Evolutionary conservation across 2,113 vertebrate species (phyloP), one percentile per base, ranked within the genome.

Genomic region (Chamaea fasciata): DNA sequence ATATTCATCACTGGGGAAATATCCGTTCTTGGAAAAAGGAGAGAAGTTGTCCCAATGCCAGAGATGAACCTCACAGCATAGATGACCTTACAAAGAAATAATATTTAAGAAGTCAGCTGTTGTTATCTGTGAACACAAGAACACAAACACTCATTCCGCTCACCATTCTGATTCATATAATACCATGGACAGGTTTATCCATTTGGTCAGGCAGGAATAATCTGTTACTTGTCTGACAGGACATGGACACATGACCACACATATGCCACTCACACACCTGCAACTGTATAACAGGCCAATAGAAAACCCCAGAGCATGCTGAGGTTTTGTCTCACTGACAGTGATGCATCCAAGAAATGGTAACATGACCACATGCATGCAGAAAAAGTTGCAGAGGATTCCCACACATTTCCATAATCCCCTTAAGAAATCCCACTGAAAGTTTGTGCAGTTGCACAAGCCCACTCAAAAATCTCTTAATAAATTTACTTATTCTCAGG

Each of bases 61-160:
- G 59, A 55, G 23, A 28, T 1, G 1, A 55, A 15, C 33, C 33
- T 47, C 41, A 74, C 64, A 47, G 23, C 27, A 33, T 9, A 22
- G 9, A 33, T 33, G 28, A 46, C 22, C 14, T 64, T 47, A n/a
- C 23, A 39, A 47, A 55, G n/a, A 23, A 55, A 39, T 18, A 74
- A 23, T 39, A 26, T 9, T 64, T 55, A 28, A 47, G 41, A 9
- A 47, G 18, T 28, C 41, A 64, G 11, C 28, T 74, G 33, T 37
- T 52, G 13, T 27, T 55, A 46, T 15, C 28, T 47, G 28, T 64
- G 20, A 33, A 21, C 22, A 33, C 9, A 33, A 55, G 39, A 83
- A 18, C 27, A n/a, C n/a, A 47, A n/a, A 23, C 39, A 19, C 6
- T 28, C 22, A 18, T 10, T 74, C n/a, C 0, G 0, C 49, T 64